Evolutionary conservation across 2,113 vertebrate genomes (phyloP).

Genomic region (Eurystomus gularis): DNA sequence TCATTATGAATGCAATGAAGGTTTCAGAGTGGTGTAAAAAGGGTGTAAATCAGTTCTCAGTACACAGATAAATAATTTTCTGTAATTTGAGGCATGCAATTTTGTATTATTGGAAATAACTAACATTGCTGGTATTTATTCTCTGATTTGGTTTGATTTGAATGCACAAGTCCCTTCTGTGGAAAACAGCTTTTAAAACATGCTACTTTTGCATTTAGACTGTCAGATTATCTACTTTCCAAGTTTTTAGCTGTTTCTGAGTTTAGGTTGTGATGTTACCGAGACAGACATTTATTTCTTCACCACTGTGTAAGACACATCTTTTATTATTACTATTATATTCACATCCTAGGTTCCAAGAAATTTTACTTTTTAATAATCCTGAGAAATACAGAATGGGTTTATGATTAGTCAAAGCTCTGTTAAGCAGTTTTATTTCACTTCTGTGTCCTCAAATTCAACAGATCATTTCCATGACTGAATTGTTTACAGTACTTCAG

Average conservation of each 20-base stretch:
- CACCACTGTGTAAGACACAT: neutral
- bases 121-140: neutral
- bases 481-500: neutral
- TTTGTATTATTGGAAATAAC: neutral
- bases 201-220: neutral
- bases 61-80: neutral
- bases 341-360: neutral
- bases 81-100: neutral
- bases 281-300: neutral
- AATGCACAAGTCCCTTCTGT: neutral
- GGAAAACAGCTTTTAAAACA: neutral
- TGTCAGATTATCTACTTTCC: neutral
- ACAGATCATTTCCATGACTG: neutral
- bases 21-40: neutral
- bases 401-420: neutral
- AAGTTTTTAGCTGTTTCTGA: neutral
- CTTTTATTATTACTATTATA: neutral
- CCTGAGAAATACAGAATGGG: neutral
- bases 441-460: neutral
- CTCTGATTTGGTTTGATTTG: neutral
- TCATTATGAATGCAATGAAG: neutral
- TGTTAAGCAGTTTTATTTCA: neutral
- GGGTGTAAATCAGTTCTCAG: neutral
- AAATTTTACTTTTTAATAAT: neutral
- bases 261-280: neutral